These are phyloP conservation scores for Drosophila mimetica DNA, from an alignment of 2,888 invertebrate genomes.

Conservation along the genomic window DNA sequence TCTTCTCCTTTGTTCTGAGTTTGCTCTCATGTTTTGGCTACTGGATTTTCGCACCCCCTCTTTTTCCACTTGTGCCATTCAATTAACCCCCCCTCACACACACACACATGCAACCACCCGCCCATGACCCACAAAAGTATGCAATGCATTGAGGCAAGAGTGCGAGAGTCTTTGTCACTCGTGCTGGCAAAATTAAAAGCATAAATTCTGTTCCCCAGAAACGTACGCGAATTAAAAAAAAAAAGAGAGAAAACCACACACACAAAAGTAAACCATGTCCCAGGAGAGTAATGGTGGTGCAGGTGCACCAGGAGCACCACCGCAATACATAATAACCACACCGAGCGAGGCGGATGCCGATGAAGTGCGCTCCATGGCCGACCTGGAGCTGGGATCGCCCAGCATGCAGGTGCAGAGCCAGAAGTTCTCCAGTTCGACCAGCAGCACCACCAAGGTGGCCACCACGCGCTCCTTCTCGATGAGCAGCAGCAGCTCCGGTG, in stretches of 20 bases:
- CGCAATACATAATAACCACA: slow-evolving; percentile 84
- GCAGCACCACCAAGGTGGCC: slow-evolving; percentile 62
- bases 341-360: slow-evolving; percentile 84
- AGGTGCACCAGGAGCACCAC: slow-evolving; percentile 50
- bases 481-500: slow-evolving; percentile 32
- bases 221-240: slow-evolving; percentile 11
- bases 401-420: slow-evolving; percentile 63
- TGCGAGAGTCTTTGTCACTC: not conserved
- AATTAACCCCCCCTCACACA: not conserved
- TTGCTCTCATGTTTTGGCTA: not conserved
- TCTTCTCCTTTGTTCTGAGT: not conserved
- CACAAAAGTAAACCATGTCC: slow-evolving; percentile 49
- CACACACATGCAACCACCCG: too few species aligned
- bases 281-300: slow-evolving; percentile 39
- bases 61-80: not conserved
- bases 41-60: not conserved
- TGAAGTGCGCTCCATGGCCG: slow-evolving; percentile 74
- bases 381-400: slow-evolving; percentile 49
- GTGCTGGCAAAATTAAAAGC: slow-evolving; percentile 29
- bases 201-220: slow-evolving; percentile 45
- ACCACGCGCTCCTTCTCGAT: slow-evolving; percentile 62
- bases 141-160: slow-evolving; percentile 37
- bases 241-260: not conserved
- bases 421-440: slow-evolving; percentile 49
- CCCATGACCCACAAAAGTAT: slow-evolving; percentile 12